These are phyloP conservation scores for Pachycephala philippinensis DNA, from an alignment of 2,113 vertebrate genomes.

Conservation along the genomic window DNA sequence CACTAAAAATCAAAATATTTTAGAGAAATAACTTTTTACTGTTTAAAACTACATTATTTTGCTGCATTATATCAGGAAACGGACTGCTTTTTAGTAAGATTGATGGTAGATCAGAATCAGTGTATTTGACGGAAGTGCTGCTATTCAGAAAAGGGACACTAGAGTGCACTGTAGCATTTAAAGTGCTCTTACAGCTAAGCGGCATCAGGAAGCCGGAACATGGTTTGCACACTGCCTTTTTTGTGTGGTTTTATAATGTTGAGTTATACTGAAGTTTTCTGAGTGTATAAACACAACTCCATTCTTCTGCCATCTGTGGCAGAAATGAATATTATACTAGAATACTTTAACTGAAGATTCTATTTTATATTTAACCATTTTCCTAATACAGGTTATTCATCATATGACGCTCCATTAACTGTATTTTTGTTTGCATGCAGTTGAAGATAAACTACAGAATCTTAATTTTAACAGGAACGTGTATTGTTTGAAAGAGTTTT, in stretches of 20 bases:
- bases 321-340: neutral
- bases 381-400: neutral
- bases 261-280: neutral
- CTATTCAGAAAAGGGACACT: slow-evolving; percentile 1
- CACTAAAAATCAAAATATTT: neutral
- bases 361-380: neutral
- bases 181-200: neutral
- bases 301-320: neutral
- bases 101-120: neutral
- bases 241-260: neutral
- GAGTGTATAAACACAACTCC: neutral
- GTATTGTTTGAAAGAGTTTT: neutral
- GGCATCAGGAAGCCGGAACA: fast-evolving
- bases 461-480: neutral
- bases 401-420: neutral
- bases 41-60: neutral
- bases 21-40: neutral
- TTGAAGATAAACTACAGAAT: neutral
- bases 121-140: neutral
- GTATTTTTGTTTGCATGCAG: neutral
- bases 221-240: neutral
- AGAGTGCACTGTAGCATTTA: slow-evolving; percentile 62
- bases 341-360: neutral
- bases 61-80: neutral
- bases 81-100: neutral